Evolutionary conservation across 2,797 vertebrate genomes (phyloP).

Genomic region (Oreortyx pictus): DNA sequence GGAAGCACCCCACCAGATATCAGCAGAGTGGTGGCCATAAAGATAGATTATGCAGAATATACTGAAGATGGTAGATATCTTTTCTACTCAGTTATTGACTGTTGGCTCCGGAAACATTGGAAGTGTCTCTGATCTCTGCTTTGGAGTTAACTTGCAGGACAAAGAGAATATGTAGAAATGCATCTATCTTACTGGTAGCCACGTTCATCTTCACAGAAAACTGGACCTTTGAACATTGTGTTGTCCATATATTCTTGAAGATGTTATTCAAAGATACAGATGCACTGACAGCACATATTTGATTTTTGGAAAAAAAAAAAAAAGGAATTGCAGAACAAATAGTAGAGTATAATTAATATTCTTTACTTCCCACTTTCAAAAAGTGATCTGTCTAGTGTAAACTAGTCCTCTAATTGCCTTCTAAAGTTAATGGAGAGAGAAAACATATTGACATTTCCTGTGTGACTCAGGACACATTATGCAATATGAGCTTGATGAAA

Average conservation of each 20-base stretch:
- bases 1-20: not conserved
- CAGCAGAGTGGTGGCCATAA: not conserved
- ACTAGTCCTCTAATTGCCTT: constrained; percentile 66
- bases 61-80: not conserved
- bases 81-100: not conserved
- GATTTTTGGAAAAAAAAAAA: constrained; percentile 3
- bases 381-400: constrained; percentile 61
- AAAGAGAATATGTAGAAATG: not conserved
- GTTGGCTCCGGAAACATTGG: not conserved
- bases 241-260: not conserved
- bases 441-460: constrained; percentile 65
- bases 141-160: not conserved
- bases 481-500: constrained; percentile 11
- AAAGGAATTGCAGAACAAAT: constrained; percentile 40
- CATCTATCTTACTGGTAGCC: not conserved
- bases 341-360: constrained; percentile 51
- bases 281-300: not conserved
- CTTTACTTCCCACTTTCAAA: constrained; percentile 50
- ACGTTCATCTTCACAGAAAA: not conserved
- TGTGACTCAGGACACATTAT: constrained; percentile 31
- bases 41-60: not conserved
- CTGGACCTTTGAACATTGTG: not conserved
- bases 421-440: constrained; percentile 63
- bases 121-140: not conserved
- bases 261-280: not conserved